These are phyloP conservation scores for Spilosoma lubricipeda DNA, from an alignment of 2,888 invertebrate species.

Conservation along the genomic window DNA sequence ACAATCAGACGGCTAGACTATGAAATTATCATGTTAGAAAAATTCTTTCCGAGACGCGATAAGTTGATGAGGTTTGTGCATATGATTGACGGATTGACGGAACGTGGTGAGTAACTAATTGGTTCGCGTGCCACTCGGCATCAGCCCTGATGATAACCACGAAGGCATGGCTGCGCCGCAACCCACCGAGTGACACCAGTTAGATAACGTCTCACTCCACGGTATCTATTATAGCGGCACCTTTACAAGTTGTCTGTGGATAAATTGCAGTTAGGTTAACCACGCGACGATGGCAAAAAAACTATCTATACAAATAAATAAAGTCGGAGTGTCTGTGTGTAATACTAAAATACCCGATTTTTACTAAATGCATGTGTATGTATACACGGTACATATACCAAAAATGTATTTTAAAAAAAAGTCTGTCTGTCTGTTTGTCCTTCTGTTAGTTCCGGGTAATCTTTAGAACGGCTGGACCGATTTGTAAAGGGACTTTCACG, in stretches of 20 bases:
- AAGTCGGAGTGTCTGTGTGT: too few species aligned
- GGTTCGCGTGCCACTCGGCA: slow-evolving; percentile 89
- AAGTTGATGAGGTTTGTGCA: slow-evolving; percentile 31
- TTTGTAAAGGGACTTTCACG: too few species aligned
- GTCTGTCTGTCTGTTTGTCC: too few species aligned
- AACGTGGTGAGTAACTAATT: slow-evolving; percentile 63
- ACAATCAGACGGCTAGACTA: not conserved
- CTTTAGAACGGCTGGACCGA: too few species aligned
- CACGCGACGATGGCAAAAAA: slow-evolving; percentile 6
- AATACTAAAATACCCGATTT: too few species aligned
- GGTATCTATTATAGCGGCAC: slow-evolving; percentile 38
- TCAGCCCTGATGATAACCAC: slow-evolving; percentile 62
- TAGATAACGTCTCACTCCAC: slow-evolving; percentile 69
- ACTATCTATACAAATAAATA: too few species aligned
- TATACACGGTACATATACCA: too few species aligned
- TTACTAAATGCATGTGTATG: too few species aligned
- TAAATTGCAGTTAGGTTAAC: slow-evolving; percentile 22
- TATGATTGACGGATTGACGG: slow-evolving; percentile 60
- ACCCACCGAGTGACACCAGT: slow-evolving; percentile 70
- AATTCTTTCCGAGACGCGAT: slow-evolving; percentile 11
- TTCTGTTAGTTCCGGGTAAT: too few species aligned
- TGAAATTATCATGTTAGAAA: not conserved
- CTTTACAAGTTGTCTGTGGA: slow-evolving; percentile 32
- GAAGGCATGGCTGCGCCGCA: slow-evolving; percentile 50
- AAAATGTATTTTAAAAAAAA: too few species aligned